Conservation (phyloP, 2,797 vertebrate genomes). For the Miichthys miiuy region DNA sequence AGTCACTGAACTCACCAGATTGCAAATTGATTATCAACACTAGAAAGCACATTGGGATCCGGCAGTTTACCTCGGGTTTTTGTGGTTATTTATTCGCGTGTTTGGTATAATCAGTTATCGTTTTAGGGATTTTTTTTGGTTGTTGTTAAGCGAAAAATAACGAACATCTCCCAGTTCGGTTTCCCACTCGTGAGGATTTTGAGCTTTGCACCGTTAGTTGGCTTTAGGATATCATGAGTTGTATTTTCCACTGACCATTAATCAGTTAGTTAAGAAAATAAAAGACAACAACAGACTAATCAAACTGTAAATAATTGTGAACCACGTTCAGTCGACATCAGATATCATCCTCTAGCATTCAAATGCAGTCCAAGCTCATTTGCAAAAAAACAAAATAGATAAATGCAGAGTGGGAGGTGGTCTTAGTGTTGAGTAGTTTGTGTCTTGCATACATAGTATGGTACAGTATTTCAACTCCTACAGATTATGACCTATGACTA, state of each 20-base stretch:
- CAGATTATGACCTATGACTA: background rate
- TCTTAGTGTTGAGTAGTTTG: background rate
- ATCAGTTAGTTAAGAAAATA: background rate
- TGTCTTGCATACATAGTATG: background rate
- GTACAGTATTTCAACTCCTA: too few relatives aligned
- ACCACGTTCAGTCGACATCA: background rate
- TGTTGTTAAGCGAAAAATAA: background rate
- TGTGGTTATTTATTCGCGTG: background rate
- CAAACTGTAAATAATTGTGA: background rate
- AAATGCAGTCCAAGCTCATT: background rate
- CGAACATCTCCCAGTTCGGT: background rate
- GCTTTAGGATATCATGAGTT: background rate
- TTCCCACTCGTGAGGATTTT: background rate
- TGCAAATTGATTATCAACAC: slow-evolving; percentile 59
- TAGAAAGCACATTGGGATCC: slow-evolving; percentile 41
- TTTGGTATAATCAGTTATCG: slow-evolving; percentile 11
- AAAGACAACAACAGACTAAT: background rate
- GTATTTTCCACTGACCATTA: background rate
- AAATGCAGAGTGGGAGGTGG: background rate
- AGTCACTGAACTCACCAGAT: slow-evolving; percentile 50
- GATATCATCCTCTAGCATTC: background rate
- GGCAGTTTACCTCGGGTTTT: slow-evolving; percentile 8
- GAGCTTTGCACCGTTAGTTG: background rate
- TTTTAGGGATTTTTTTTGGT: background rate
- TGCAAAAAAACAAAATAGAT: background rate